Percentiles rank a stretch among this genome's conserved stretches.
Conservation (phyloP, 2,888 invertebrate genomes). For the Myathropa florea region DNA sequence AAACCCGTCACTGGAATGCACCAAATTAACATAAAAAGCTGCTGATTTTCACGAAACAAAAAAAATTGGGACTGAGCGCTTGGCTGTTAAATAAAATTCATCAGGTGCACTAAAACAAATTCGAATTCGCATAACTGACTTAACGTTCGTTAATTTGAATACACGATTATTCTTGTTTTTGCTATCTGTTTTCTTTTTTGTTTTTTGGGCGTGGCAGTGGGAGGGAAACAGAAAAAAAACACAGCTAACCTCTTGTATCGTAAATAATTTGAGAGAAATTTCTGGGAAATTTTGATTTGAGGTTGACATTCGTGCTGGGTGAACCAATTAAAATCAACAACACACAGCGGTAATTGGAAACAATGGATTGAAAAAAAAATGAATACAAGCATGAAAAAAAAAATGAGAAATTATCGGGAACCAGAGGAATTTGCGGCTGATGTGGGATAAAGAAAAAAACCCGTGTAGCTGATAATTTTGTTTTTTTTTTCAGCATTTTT, state of each 20-base stretch:
- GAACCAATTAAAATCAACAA: slow-evolving; percentile 34
- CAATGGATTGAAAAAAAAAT: not conserved
- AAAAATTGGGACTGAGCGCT: not conserved
- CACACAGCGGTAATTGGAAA: slow-evolving; percentile 16
- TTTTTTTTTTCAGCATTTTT: not conserved
- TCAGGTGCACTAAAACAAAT: not conserved
- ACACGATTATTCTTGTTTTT: not conserved
- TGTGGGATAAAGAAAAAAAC: not conserved
- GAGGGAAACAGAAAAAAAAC: not conserved
- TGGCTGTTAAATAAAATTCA: not conserved
- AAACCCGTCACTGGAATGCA: too few relatives aligned
- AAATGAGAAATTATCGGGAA: not conserved
- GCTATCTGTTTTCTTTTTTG: not conserved
- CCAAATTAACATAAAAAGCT: not conserved
- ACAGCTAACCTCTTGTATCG: not conserved
- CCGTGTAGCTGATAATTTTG: not conserved
- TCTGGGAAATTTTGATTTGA: slow-evolving; percentile 2
- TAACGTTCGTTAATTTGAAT: slow-evolving; percentile 1
- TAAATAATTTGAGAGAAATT: not conserved
- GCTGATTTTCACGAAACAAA: not conserved
- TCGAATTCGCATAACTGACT: not conserved
- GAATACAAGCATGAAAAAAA: not conserved
- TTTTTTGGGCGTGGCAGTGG: not conserved
- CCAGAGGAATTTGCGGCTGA: not conserved
- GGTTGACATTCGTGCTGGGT: slow-evolving; percentile 6